Conservation (phyloP, 2,888 invertebrate species). For the Aromia moschata region DNA sequence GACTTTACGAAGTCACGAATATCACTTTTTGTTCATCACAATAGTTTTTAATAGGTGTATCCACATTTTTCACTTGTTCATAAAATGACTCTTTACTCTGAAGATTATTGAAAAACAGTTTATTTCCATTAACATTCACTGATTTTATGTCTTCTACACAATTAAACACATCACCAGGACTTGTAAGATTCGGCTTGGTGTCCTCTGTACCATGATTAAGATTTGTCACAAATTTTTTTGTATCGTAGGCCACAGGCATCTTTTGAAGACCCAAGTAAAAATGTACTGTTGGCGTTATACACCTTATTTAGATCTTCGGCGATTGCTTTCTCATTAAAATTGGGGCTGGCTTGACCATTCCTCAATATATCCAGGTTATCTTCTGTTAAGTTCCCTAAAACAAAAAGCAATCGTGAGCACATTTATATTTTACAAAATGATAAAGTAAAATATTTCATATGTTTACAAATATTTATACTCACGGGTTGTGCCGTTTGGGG, state of each 20-base stretch:
- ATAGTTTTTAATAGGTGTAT: constrained; percentile 25
- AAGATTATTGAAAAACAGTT: constrained; percentile 32
- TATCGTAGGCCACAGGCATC: constrained; percentile 37
- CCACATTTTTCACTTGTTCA: constrained; percentile 32
- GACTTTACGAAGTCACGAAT: constrained; percentile 21
- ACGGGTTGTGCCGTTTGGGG: constrained; percentile 44
- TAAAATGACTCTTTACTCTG: constrained; percentile 9
- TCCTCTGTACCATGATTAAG: constrained; percentile 23
- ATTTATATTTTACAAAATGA: neutral
- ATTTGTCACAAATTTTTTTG: constrained; percentile 33
- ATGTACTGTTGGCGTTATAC: constrained; percentile 31
- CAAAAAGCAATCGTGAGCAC: constrained; percentile 13
- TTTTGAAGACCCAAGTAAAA: constrained; percentile 39
- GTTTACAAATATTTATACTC: constrained; percentile 42
- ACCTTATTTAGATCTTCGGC: constrained; percentile 25
- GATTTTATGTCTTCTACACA: constrained; percentile 11
- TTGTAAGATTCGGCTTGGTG: constrained; percentile 13
- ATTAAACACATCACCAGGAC: constrained; percentile 16
- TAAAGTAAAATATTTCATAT: constrained; percentile 15
- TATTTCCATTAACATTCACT: constrained; percentile 36
- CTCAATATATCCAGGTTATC: constrained; percentile 37
- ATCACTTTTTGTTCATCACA: constrained; percentile 27
- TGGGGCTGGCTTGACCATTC: constrained; percentile 37
- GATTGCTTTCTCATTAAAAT: constrained; percentile 25
- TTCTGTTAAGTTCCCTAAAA: constrained; percentile 39